Percentiles rank a stretch among this genome's conserved stretches.
These are phyloP conservation scores for Menidia menidia DNA, from an alignment of 2,797 vertebrate genomes.

Conservation along the genomic window DNA sequence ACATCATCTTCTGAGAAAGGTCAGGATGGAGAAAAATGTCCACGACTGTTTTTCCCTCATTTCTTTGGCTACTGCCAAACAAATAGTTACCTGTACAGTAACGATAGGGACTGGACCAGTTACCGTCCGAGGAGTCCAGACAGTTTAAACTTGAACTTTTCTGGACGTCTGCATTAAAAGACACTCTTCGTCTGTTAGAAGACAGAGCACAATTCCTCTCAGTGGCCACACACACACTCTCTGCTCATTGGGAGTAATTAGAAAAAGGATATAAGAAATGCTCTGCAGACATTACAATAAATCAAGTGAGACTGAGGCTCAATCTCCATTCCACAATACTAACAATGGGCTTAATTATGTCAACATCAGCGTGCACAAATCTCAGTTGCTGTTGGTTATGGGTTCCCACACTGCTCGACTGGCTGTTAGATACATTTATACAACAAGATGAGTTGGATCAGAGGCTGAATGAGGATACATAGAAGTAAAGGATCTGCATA, in stretches of 20 bases:
- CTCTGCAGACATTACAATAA: background rate
- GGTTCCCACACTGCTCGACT: constrained; percentile 12
- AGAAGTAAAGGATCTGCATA: constrained; percentile 16
- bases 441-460: constrained; percentile 9
- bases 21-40: too few relatives aligned
- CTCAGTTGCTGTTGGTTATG: background rate
- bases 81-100: too few relatives aligned
- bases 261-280: background rate
- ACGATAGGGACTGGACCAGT: too few relatives aligned
- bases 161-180: too few relatives aligned
- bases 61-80: too few relatives aligned
- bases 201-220: too few relatives aligned
- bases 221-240: background rate
- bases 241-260: background rate
- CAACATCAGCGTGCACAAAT: background rate
- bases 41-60: too few relatives aligned
- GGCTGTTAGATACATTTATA: constrained; percentile 4
- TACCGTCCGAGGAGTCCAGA: too few relatives aligned
- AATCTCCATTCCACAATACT: constrained; percentile 2
- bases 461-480: constrained; percentile 15
- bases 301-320: background rate
- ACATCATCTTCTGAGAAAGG: too few relatives aligned
- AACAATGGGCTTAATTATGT: background rate
- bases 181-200: too few relatives aligned
- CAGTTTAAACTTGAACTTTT: too few relatives aligned